Evolutionary conservation across 2,797 vertebrate genomes (phyloP), one percentile per base, ranked within the genome.

Genomic region (Sylvia borin): DNA sequence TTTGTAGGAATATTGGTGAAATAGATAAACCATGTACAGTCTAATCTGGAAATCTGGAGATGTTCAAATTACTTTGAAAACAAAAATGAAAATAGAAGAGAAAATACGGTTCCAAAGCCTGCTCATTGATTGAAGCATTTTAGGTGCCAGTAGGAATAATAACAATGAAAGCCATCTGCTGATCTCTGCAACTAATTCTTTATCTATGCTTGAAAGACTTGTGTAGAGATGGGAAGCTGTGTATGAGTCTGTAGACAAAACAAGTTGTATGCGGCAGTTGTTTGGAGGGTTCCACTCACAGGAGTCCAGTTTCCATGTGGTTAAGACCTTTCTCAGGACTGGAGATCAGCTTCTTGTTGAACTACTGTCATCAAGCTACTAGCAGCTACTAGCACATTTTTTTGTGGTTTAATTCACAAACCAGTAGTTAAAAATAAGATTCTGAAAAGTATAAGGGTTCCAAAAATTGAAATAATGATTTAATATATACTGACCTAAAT

Each of bases 61-160:
- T 94, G 48, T 38, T 95, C 82, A 93, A 95, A 93, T 79, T 34
- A 75, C 88, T 92, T 91, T 87, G 70, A 96, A 94, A 95, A 90
- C 55, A 96, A 91, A 90, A 97, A 68, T 32, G 40, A 50, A 95
- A 92, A 83, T 68, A 86, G 78, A 85, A 64, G n/a, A 50, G 43
- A n/a, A 71, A 91, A 72, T 53, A 90, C 51, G 11, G 36, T 93
- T 92, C 88, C 91, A 92, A 93, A 51, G 66, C 51, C 79, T 90
- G 76, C 62, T 88, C 85, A 84, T 75, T 85, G 87, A 91, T 95
- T 81, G 51, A 74, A 95, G 66, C 54, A 64, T 65, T 95, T 95
- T 90, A 81, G 32, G 60, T 90, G 73, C 87, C 79, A 86, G 53
- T 70, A 93, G 75, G 87, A 90, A 93, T 85, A 93, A 89, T 80